Conservation (phyloP, 2,113 vertebrate species). For the Artemisiospiza belli region DNA sequence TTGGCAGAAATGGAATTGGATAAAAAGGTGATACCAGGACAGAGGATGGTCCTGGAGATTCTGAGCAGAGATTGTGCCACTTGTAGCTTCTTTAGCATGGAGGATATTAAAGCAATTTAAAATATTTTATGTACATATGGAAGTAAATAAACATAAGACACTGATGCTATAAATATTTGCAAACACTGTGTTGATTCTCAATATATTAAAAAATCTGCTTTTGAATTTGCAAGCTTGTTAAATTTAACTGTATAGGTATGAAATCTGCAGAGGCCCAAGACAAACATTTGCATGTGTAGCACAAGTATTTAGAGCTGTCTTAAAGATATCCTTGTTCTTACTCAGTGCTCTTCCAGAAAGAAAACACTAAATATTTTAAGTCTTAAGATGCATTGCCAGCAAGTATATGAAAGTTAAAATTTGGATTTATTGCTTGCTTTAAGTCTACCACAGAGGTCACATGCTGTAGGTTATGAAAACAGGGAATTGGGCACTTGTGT, state of each 20-base stretch:
- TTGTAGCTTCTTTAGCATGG: not conserved
- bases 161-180: not conserved
- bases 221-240: not conserved
- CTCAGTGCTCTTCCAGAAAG: not conserved
- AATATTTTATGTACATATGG: not conserved
- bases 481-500: not conserved
- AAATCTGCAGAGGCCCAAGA: not conserved
- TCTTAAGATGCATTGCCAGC: not conserved
- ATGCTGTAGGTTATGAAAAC: constrained; percentile 10
- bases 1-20: constrained; percentile 28
- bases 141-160: not conserved
- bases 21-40: constrained; percentile 35
- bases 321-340: not conserved
- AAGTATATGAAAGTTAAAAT: constrained; percentile 13
- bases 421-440: not conserved
- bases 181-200: not conserved
- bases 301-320: not conserved
- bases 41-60: not conserved
- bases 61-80: not conserved
- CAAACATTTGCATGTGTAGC: not conserved
- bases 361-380: not conserved
- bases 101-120: not conserved
- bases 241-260: not conserved
- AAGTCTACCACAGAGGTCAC: constrained; percentile 6
- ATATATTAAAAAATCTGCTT: not conserved